Base-by-base conservation (phyloP, 1,140 invertebrate species). In the Thaumatotibia leucotreta region DNA sequence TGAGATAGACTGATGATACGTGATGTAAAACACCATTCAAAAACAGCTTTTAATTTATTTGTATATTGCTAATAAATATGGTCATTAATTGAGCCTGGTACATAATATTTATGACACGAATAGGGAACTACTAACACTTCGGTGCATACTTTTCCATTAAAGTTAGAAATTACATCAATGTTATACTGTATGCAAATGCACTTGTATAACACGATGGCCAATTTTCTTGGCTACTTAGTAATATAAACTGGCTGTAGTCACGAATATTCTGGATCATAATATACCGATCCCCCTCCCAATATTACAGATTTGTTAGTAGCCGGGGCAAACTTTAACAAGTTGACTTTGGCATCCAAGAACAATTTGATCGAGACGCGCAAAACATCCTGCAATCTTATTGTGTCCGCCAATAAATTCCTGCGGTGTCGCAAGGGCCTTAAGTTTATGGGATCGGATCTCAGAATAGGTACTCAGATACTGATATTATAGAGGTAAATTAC, bases 401-500 rank as follows among this genome's bases (percentile, higher is more conserved):
- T 58, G 52, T 27, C 52, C 52, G 27, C 52, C 23, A 24, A 58
- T 58, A 58, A 58, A 58, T 58, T 58, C 52, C 22, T 29, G 17
- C n/a, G 39, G 11, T 58, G 52, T 58, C 52, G 52, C 24, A 58
- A 29, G 52, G 52, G 52, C 52, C 52, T 45, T 58, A 58, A 58
- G 52, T 58, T 58, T 58, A 58, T 24, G 52, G 52, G 52, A n/a
- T 24, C 27, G 52, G 24, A 31, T 58, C 52, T 27, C 24, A 58
- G 23, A 58, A 58, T 27, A n/a, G n/a, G n/a, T n/a, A 29, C 24
- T 29, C 27, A 24, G n/a, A 27, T 58, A 58, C 52, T 58, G 52
- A 58, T 58, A 58, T 58, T n/a, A 58, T 58, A 58, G 52, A 58
- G 52, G 52, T 58, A 58, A 58, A 29, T 58, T 58, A 58, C 24